Conservation (phyloP, 2,888 invertebrate genomes). For the Pseudococcus jackbeardsleyi region DNA sequence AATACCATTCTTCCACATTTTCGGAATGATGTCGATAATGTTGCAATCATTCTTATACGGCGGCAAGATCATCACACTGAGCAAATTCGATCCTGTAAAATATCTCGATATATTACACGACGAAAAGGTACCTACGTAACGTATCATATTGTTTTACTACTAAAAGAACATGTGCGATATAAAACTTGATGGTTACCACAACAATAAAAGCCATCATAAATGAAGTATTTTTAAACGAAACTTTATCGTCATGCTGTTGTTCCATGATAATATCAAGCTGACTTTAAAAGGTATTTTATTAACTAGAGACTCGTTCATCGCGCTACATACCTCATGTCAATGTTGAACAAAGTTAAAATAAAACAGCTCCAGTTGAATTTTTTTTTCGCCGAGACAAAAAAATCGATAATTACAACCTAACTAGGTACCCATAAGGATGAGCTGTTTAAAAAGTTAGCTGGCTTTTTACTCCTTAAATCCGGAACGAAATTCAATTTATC, state of each 20-base stretch:
- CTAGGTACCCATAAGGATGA: too few relatives aligned
- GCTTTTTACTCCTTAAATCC: neutral
- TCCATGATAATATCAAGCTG: constrained; percentile 21
- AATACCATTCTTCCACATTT: constrained; percentile 85
- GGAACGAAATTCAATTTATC: constrained; percentile 31
- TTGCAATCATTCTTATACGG: constrained; percentile 76
- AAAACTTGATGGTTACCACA: constrained; percentile 27
- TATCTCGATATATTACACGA: constrained; percentile 78
- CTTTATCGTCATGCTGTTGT: constrained; percentile 30
- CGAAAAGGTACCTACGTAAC: constrained; percentile 70
- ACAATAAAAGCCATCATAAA: constrained; percentile 40
- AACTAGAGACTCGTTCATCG: constrained; percentile 5
- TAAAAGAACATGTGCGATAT: constrained; percentile 15
- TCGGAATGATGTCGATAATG: constrained; percentile 80
- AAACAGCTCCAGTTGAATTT: neutral
- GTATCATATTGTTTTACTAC: constrained; percentile 46
- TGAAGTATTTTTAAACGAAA: constrained; percentile 43
- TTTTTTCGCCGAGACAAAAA: neutral
- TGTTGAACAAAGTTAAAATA: constrained; percentile 10
- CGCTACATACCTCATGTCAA: neutral
- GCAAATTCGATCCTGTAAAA: constrained; percentile 80
- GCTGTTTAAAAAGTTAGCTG: neutral
- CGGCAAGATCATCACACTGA: constrained; percentile 77
- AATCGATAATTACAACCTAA: neutral
- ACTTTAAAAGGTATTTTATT: constrained; percentile 46